Base-by-base conservation (phyloP, 2,888 invertebrate genomes). In the Callyntrura sp. region DNA sequence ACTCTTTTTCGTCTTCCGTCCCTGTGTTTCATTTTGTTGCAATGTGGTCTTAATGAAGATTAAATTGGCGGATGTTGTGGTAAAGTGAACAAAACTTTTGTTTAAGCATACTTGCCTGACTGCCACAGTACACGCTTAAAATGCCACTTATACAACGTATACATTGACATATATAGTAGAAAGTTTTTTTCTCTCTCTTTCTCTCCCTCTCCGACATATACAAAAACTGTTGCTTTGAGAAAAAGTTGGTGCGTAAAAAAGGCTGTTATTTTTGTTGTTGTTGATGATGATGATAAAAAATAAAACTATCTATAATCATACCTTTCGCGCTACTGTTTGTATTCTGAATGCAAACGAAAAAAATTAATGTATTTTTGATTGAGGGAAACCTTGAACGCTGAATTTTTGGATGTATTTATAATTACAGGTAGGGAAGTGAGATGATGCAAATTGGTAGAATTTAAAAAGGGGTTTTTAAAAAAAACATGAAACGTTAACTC, bases 11-110 rank as follows among this genome's bases (percentile, higher is more conserved):
- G 48, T 79, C 68, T 60, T 81, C 45, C 81, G 35, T 82, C 70
- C 70, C 73, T 70, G 28, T 45, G 35, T 57, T 76, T 85, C 43
- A 55, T 84, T 84, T 84, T 85, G 84, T 89, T 62, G 79, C 70
- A 84, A 70, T 85, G 85, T 85, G 79, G 85, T 90, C 85, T 81
- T 90, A 90, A 90, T 90, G 89, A 90, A 85, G 85, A 85, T 90
- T 90, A 90, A 90, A 90, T 90, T 90, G 89, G 89, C 89, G 89
- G 89, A 90, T 85, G 89, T 90, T 90, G 88, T 48, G 88, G 88
- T 84, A 55, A 88, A 76, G 57, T 85, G 85, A 85, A 6, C 35
- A 57, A 35, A 76, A 73, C n/a, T 70, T 28, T 84, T 55, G 35
- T 35, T 35, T 11, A 57, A 20, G 48, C 35, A 57, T 79, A n/a